Percentiles rank a stretch among this genome's conserved stretches.
Evolutionary conservation across 2,888 invertebrate genomes (phyloP).

Genomic region (Clistopyga incitator): DNA sequence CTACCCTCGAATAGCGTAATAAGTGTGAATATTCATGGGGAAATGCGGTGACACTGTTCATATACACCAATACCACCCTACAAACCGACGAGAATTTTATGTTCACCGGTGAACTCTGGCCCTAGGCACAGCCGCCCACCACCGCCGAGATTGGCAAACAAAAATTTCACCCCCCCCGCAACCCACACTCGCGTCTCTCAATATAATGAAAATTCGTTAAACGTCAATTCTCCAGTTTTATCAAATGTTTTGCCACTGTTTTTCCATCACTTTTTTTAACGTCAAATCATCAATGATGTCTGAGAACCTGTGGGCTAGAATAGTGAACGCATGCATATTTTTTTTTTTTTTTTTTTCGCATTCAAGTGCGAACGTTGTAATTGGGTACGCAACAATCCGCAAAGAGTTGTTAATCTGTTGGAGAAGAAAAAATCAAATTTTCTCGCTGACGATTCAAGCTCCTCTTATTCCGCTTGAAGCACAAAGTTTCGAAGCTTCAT

Average conservation of each 20-base stretch:
- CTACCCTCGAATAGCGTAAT: constrained; percentile 50
- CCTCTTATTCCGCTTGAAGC: neutral
- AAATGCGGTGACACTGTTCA: constrained; percentile 27
- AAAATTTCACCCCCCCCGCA: neutral
- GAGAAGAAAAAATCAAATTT: neutral
- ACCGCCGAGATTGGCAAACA: neutral
- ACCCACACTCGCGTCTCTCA: neutral
- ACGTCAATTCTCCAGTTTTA: neutral
- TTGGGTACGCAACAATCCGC: neutral
- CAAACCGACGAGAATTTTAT: constrained; percentile 35
- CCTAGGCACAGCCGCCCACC: too few relatives aligned
- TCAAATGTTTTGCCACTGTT: neutral
- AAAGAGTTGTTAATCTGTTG: neutral
- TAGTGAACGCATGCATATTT: neutral
- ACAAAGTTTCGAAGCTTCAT: neutral
- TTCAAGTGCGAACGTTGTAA: neutral
- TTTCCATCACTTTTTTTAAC: neutral
- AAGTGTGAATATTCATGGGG: constrained; percentile 65
- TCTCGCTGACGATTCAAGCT: neutral
- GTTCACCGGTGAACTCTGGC: constrained; percentile 25
- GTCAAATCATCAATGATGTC: neutral
- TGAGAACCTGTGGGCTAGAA: neutral
- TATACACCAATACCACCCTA: constrained; percentile 17
- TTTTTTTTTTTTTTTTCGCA: neutral
- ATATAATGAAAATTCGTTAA: neutral